Evolutionary conservation across 2,113 vertebrate species (phyloP).

Genomic region (Zosterops pallidus): DNA sequence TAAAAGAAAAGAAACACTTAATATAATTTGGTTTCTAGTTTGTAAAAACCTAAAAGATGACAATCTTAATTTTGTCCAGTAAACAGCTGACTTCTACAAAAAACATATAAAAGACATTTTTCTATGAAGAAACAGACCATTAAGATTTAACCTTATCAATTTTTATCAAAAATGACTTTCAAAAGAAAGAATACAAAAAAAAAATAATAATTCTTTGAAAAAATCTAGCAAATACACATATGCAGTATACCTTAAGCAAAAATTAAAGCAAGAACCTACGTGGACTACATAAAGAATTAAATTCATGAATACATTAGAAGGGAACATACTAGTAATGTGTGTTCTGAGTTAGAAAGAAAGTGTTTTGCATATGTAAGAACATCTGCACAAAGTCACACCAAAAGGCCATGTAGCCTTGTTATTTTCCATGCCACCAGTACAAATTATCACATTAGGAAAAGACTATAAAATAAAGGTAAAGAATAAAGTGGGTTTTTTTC

Average conservation of each 20-base stretch:
- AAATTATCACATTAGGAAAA: background rate
- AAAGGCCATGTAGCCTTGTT: background rate
- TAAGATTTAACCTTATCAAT: background rate
- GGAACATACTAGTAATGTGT: background rate
- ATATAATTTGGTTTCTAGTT: background rate
- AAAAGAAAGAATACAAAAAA: background rate
- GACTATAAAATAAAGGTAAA: background rate
- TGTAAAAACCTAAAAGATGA: background rate
- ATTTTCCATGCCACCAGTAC: background rate
- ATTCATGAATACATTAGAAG: background rate
- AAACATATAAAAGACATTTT: background rate
- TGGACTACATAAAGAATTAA: background rate
- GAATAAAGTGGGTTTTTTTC: background rate
- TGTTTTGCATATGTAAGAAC: background rate
- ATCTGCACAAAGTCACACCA: background rate
- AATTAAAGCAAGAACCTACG: background rate
- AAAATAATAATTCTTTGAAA: background rate
- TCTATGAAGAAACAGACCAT: background rate
- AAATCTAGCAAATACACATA: background rate
- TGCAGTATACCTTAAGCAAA: background rate
- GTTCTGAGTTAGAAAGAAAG: background rate
- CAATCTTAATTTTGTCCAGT: background rate
- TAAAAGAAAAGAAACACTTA: background rate
- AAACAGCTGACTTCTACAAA: background rate
- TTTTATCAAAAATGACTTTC: background rate